A percentile compares a stretch with the other conserved stretches of the same genome.
These are phyloP conservation scores for Lasioglossum vierecki DNA, from an alignment of 2,888 invertebrate species.

Conservation along the genomic window DNA sequence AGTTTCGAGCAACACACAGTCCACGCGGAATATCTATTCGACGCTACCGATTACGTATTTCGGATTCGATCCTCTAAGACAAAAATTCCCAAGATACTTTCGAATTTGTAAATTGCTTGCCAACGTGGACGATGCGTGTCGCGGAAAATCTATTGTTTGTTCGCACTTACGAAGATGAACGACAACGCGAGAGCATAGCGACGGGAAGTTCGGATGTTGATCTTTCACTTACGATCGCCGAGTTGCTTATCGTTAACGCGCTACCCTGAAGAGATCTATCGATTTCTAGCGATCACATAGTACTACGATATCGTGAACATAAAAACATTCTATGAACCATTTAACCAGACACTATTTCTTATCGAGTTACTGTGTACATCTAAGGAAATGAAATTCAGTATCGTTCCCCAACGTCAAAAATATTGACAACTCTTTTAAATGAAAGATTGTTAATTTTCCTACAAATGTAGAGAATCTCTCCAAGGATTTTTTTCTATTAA, in stretches of 20 bases:
- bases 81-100: background rate
- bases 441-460: background rate
- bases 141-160: constrained; percentile 27
- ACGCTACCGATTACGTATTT: background rate
- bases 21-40: constrained; percentile 14
- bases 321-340: background rate
- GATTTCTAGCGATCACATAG: background rate
- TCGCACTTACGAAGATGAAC: constrained; percentile 57
- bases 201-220: constrained; percentile 51
- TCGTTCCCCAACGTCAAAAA: background rate
- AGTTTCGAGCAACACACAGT: constrained; percentile 46
- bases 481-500: background rate
- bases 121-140: constrained; percentile 29
- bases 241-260: constrained; percentile 3
- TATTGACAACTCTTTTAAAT: background rate
- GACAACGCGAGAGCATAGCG: constrained; percentile 58
- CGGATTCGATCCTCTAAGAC: background rate
- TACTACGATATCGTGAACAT: background rate
- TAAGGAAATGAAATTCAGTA: background rate
- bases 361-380: background rate
- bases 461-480: background rate
- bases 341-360: background rate
- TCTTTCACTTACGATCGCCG: constrained; percentile 23
- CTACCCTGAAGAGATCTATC: background rate
- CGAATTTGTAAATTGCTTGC: background rate